These are phyloP conservation scores for Ataeniobius toweri DNA, from an alignment of 2,797 vertebrate species.

Conservation along the genomic window DNA sequence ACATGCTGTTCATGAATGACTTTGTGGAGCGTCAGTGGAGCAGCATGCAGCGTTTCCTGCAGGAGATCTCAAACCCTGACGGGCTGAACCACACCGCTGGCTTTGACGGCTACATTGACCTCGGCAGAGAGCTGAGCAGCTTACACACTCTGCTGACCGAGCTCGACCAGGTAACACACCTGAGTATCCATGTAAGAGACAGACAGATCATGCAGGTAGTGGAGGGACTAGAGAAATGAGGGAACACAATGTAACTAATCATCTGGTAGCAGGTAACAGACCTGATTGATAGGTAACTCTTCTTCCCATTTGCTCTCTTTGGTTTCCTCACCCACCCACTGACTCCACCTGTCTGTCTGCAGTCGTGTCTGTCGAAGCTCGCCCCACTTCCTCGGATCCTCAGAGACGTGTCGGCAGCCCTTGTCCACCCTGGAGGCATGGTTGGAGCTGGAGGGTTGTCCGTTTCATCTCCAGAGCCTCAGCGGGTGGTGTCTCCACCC, in stretches of 20 bases:
- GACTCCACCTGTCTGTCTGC: constrained; percentile 23
- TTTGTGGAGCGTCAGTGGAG: constrained; percentile 96
- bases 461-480: constrained; percentile 81
- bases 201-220: constrained; percentile 66
- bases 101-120: constrained; percentile 95
- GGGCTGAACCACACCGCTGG: constrained; percentile 91
- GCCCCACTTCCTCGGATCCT: constrained; percentile 93
- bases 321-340: not conserved
- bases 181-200: not conserved
- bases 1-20: constrained; percentile 98
- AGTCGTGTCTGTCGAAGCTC: constrained; percentile 90
- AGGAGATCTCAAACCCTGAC: constrained; percentile 94
- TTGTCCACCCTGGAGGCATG: constrained; percentile 86
- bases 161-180: constrained; percentile 88
- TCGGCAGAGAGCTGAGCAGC: constrained; percentile 91
- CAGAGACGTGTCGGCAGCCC: constrained; percentile 88
- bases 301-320: not conserved
- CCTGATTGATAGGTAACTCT: not conserved
- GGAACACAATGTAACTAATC: not conserved
- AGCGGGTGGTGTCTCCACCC: constrained; percentile 83
- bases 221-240: too few relatives aligned
- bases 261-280: not conserved
- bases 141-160: constrained; percentile 92
- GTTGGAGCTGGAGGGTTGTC: constrained; percentile 79
- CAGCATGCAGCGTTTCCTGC: constrained; percentile 95